Evolutionary conservation across 2,888 invertebrate species (phyloP), one percentile per base, ranked within the genome.

Genomic region (Danaus chrysippus): DNA sequence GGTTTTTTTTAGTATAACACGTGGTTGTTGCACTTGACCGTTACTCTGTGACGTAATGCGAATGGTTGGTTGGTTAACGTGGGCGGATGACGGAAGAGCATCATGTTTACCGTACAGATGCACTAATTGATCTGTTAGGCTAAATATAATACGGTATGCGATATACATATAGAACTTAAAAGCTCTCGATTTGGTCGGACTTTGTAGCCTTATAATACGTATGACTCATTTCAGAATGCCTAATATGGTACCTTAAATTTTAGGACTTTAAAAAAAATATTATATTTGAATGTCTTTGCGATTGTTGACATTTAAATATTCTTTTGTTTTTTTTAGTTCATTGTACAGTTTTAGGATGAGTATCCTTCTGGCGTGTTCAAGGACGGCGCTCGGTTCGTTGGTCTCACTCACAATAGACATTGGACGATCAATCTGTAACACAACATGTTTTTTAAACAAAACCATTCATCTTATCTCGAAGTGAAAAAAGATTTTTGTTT

Each of bases 11-110:
- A 10, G 15, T 46, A 46, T n/a, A 46, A 13, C 15, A 49, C 69
- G 68, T 67, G 66, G 63, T 64, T 64, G 66, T 67, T 68, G 69
- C 69, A 69, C 70, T 70, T 66, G 66, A 53, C 56, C 65, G 57
- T 59, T 57, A 68, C 64, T 58, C 63, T 59, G 59, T 77, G 76
- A 78, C 79, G 77, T 78, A 76, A 78, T 59, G 69, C 68, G 66
- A 68, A 67, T 71, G 58, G 68, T 67, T 64, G 68, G 68, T 64
- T 53, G 67, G 66, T 62, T 66, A 65, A 70, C 72, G 76, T 77
- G 72, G 76, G 76, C 72, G 72, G 68, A 73, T 76, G 74, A 76
- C 74, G 76, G 66, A 67, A 60, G 62, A 67, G 64, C 61, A 15
- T 63, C 56, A 63, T 66, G 56, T 61, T 67, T 65, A 67, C 59